Evolutionary conservation across 2,797 vertebrate genomes (phyloP).

Genomic region (Podargus strigoides): DNA sequence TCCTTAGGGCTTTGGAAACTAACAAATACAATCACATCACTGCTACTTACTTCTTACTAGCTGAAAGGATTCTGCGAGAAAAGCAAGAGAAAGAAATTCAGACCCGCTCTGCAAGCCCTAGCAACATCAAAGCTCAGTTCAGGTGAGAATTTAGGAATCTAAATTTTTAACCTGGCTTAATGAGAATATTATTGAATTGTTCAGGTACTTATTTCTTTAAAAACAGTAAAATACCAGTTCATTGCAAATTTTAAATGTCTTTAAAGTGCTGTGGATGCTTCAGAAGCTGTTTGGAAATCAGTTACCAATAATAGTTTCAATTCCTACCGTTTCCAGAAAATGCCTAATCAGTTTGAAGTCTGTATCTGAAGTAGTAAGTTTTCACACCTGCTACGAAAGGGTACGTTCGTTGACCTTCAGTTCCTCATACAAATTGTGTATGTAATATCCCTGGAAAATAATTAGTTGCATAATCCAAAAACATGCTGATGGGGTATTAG

Average conservation of each 20-base stretch:
- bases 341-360: not conserved
- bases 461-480: not conserved
- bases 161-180: not conserved
- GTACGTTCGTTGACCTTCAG: not conserved
- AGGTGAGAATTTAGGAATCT: slow-evolving; percentile 77
- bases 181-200: not conserved
- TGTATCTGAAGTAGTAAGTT: not conserved
- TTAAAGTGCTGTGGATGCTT: not conserved
- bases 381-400: not conserved
- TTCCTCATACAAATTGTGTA: not conserved
- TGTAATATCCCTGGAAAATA: not conserved
- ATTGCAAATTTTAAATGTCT: not conserved
- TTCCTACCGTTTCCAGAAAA: not conserved
- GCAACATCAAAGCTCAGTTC: slow-evolving; percentile 97
- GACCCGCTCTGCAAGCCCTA: slow-evolving; percentile 92
- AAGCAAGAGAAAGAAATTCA: slow-evolving; percentile 97
- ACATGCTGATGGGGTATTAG: not conserved
- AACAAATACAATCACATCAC: slow-evolving; percentile 99
- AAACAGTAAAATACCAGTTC: not conserved
- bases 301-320: not conserved
- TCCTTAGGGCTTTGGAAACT: slow-evolving; percentile 89
- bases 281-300: not conserved
- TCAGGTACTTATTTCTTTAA: not conserved
- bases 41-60: slow-evolving; percentile 96
- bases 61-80: slow-evolving; percentile 93